These are phyloP conservation scores for Cephus nigrinus DNA, from an alignment of 2,888 invertebrate species.

Conservation along the genomic window DNA sequence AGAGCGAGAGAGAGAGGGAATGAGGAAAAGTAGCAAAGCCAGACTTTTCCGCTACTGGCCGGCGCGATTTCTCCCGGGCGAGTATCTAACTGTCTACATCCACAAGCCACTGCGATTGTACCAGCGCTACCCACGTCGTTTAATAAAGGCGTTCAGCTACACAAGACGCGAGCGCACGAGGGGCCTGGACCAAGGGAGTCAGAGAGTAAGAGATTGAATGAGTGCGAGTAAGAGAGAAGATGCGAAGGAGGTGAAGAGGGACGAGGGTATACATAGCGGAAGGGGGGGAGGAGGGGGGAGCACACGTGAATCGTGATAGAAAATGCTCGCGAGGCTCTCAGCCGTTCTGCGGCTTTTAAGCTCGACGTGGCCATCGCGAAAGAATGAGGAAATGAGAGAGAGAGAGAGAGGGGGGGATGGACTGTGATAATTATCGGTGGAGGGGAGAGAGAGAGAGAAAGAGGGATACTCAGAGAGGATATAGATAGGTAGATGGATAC, in stretches of 20 bases:
- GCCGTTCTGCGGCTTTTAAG: slow-evolving; percentile 26
- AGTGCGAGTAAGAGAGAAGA: neutral
- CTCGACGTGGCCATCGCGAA: slow-evolving; percentile 33
- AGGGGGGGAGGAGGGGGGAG: neutral
- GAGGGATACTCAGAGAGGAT: neutral
- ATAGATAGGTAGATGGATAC: neutral
- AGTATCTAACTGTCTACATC: slow-evolving; percentile 13
- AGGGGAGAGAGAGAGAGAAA: slow-evolving; percentile 29
- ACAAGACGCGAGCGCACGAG: slow-evolving; percentile 22
- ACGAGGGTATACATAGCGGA: neutral
- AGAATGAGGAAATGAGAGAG: slow-evolving; percentile 35
- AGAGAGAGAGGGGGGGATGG: slow-evolving; percentile 45
- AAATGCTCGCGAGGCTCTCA: slow-evolving; percentile 5
- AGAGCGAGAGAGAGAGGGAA: slow-evolving; percentile 5
- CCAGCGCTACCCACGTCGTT: slow-evolving; percentile 31
- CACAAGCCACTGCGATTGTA: slow-evolving; percentile 34
- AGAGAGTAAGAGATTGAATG: neutral
- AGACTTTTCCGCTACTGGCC: slow-evolving; percentile 9
- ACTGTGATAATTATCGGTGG: slow-evolving; percentile 59
- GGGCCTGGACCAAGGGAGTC: neutral
- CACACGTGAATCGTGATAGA: neutral
- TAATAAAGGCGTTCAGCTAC: slow-evolving; percentile 37
- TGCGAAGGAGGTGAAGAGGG: neutral
- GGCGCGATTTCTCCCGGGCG: slow-evolving; percentile 16
- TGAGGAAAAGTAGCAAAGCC: neutral